Evolutionary conservation across 2,888 invertebrate genomes (phyloP), one percentile per base, ranked within the genome.

Genomic region (Drosophila lutescens): DNA sequence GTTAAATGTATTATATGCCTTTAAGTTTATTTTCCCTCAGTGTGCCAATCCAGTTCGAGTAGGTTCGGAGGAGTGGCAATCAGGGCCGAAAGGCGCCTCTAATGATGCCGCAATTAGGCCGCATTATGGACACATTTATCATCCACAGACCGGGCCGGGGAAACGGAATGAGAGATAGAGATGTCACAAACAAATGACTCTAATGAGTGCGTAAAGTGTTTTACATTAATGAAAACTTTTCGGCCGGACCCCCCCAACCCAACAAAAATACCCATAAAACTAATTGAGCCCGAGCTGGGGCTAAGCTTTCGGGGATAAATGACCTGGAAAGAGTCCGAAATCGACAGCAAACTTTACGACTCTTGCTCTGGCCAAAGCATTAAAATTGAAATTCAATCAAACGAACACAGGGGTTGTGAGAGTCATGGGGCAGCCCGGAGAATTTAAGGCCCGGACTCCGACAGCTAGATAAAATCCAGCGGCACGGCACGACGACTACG

Each of bases 41-140:
- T 58, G 58, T 47, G 15, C 41, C 47, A 49, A 59, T 62, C 51
- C 58, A 54, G 20, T 67, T 67, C 54, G 60, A 67, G 46, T 69
- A 51, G 50, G 38, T 32, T 41, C 36, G 40, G 51, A n/a, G 34
- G 51, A 60, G 54, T 56, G 43, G 63, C 62, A 79, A 80, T 72
- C 62, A 74, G 53, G 72, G 65, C 70, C 65, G 47, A 69, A 58
- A 57, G 75, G 58, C 57, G 70, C 26, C 68, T 71, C 77, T 80
- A 83, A 84, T 70, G 80, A 85, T 74, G 76, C 74, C 74, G 57
- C 78, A 84, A 85, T 84, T 85, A 83, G 80, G 71, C 67, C 71
- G 77, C 73, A 85, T 83, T 83, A 82, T 79, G 78, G 72, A 76
- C 70, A 59, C 82, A 80, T 82, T 82, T 85, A 82, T 85, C 82